Evolutionary conservation across 2,113 vertebrate genomes (phyloP).

Genomic region (Petrocephalus microphthalmus): DNA sequence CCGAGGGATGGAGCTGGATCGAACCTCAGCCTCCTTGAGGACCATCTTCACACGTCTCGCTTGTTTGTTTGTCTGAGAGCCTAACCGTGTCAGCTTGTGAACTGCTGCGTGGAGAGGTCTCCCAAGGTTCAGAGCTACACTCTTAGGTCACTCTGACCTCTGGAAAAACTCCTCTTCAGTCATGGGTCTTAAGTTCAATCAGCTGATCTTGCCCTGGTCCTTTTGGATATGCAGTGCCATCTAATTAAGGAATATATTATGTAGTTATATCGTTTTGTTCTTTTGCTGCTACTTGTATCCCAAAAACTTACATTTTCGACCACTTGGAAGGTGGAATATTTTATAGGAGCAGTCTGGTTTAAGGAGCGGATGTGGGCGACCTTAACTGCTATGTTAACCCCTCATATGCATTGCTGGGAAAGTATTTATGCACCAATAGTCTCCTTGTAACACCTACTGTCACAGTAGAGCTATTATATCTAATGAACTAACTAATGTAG

Average conservation of each 20-base stretch:
- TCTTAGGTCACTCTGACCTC: not conserved
- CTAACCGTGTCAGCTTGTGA: conserved; percentile 22
- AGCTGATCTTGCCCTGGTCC: not conserved
- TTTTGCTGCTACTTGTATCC: not conserved
- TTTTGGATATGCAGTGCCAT: not conserved
- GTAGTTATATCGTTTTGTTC: not conserved
- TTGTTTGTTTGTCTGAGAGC: conserved; percentile 17
- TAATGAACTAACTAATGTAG: not conserved
- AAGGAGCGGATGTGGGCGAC: not conserved
- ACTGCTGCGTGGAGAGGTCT: not conserved
- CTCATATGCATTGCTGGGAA: not conserved
- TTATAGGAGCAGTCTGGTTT: not conserved
- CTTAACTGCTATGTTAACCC: not conserved
- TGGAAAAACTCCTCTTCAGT: not conserved
- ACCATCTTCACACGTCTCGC: conserved; percentile 9
- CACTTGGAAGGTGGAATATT: not conserved
- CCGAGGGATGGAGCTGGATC: not conserved
- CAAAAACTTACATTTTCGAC: not conserved
- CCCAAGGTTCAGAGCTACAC: not conserved
- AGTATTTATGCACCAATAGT: not conserved
- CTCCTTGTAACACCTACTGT: not conserved
- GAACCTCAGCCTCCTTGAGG: not conserved
- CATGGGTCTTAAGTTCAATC: not conserved
- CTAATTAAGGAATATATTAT: not conserved
- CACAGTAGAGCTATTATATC: not conserved